Evolutionary conservation across 2,888 invertebrate genomes (phyloP), one percentile per base, ranked within the genome.

Genomic region (Sarcophaga variegata): DNA sequence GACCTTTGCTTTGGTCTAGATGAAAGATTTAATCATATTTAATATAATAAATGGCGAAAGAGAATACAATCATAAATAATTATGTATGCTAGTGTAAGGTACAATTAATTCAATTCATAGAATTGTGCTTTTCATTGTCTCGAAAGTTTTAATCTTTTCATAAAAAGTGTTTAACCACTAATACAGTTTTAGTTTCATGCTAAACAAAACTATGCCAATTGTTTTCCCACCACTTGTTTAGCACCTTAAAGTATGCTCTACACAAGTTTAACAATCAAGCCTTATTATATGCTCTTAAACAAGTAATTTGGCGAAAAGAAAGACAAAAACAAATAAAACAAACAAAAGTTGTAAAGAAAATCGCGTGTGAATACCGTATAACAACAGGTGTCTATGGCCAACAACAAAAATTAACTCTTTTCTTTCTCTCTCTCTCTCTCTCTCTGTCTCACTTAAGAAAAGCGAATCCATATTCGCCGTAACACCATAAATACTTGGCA

Each of bases 301-400:
- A 20, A 27, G 37, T 27, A n/a, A 45, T 54, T 70, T 62, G 59
- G 3, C 63, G 63, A 81, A 71, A 64, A 64, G 25, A 70, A 49
- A 81, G 1, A 22, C 47, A 14, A 76, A 11, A 22, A 37, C 12
- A 64, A 22, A 17, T 4, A 54, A 60, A 63, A 63, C n/a, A 54
- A 37, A 63, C 22, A 69, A 59, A 59, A 70, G 62, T 47, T 69
- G 27, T 5, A 63, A 83, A 74, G 20, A 76, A 64, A 70, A 78
- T 86, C 83, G 83, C 86, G 78, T 86, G 86, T 75, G 60, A 83
- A 72, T 64, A 17, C 14, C 45, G 74, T 20, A 83, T 77, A 86
- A 77, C 86, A 86, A 86, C 86, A 86, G 83, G 86, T 83, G 86
- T 69, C 60, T 49, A 69, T 81, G 22, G 6, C 25, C 76, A 74